phyloP scores from a whole-genome alignment of 30 jellyfish, hydroid and myxozoan genomes.

The Sanderia malayensis region DNA sequence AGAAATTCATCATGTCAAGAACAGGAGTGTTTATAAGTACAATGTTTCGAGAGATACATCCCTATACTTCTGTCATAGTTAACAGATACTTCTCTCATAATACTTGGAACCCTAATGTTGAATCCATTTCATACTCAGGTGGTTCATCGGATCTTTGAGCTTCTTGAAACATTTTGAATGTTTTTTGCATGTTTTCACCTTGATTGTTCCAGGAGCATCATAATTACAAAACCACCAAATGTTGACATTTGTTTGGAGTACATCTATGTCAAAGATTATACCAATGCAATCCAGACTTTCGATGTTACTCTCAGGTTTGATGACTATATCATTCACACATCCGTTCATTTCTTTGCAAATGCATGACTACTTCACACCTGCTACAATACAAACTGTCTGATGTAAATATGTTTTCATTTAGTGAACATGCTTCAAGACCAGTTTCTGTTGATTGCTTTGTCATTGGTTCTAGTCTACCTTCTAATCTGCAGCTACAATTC shows the following conservation, averaged over 20 bases:
- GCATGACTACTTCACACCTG: too few relatives aligned
- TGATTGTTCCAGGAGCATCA: conserved; percentile 33
- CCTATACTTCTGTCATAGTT: too few relatives aligned
- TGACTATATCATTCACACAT: not conserved
- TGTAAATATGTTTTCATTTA: not conserved
- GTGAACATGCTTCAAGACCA: conserved; percentile 41
- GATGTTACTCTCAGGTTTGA: conserved; percentile 47
- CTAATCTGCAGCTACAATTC: conserved; percentile 19
- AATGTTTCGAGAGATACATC: too few relatives aligned
- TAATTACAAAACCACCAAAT: conserved; percentile 32
- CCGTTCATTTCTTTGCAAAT: not conserved
- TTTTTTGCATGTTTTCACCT: too few relatives aligned
- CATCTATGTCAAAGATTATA: conserved; percentile 35
- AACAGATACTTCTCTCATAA: too few relatives aligned
- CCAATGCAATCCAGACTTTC: conserved; percentile 18
- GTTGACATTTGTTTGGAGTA: conserved; percentile 34
- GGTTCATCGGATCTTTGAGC: too few relatives aligned
- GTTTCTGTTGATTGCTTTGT: conserved; percentile 48
- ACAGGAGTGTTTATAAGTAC: too few relatives aligned
- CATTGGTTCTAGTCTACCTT: conserved; percentile 1
- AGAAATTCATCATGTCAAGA: too few relatives aligned
- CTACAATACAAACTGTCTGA: too few relatives aligned
- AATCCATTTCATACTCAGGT: too few relatives aligned
- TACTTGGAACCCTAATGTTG: too few relatives aligned
- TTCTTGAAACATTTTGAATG: too few relatives aligned